Evolutionary conservation across 2,797 vertebrate genomes (phyloP).

Genomic region (Florisuga fusca): DNA sequence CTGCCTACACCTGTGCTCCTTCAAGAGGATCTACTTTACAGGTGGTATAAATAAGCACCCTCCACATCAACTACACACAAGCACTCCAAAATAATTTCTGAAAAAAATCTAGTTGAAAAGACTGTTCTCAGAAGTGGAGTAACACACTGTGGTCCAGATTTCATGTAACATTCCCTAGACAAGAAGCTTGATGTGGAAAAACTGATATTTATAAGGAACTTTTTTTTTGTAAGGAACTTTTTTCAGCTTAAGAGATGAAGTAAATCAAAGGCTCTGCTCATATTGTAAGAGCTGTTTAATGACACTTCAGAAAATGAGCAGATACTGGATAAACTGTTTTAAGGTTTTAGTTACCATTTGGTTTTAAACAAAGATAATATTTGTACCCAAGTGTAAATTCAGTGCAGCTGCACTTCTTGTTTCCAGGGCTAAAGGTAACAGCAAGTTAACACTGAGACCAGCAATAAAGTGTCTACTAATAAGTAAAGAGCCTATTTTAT

Average conservation of each 20-base stretch:
- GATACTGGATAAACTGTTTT: too few species aligned
- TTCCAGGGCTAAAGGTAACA: not conserved
- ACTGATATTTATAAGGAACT: not conserved
- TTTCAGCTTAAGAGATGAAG: not conserved
- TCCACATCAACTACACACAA: not conserved
- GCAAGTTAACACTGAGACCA: not conserved
- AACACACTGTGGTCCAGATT: not conserved
- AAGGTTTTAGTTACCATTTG: not conserved
- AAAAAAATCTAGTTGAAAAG: not conserved
- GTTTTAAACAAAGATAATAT: not conserved
- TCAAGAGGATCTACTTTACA: rapidly evolving
- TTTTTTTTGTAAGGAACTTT: not conserved
- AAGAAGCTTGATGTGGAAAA: not conserved
- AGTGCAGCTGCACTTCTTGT: not conserved
- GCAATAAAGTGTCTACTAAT: not conserved
- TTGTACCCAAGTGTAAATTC: not conserved
- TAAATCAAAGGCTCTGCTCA: not conserved
- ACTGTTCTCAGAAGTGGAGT: not conserved
- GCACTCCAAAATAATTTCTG: too few species aligned
- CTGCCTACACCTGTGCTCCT: not conserved
- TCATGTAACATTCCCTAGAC: not conserved
- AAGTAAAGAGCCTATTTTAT: not conserved
- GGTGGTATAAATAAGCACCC: not conserved
- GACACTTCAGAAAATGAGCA: not conserved
- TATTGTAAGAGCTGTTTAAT: not conserved